Percentiles rank a stretch among this genome's conserved stretches.
These are phyloP conservation scores for Atta cephalotes DNA, from an alignment of 1,140 invertebrate genomes.

Conservation along the genomic window DNA sequence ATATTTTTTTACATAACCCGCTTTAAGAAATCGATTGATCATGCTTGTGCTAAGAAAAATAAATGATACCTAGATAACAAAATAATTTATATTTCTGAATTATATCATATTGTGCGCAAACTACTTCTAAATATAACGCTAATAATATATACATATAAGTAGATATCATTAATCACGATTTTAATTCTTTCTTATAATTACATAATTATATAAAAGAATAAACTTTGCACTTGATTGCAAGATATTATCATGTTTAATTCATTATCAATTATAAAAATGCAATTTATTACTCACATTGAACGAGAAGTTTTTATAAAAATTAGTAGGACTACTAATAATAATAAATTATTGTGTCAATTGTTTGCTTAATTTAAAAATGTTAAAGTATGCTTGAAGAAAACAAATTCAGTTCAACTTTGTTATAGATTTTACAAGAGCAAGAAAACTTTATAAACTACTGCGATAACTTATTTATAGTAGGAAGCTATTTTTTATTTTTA, in stretches of 20 bases:
- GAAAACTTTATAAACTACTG: not conserved
- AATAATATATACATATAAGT: not conserved
- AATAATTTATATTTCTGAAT: not conserved
- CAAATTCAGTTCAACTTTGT: not conserved
- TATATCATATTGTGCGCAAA: too few relatives aligned
- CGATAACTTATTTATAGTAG: not conserved
- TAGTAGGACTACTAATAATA: not conserved
- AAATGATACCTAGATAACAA: slow-evolving; percentile 61
- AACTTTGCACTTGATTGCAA: not conserved
- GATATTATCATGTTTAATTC: not conserved
- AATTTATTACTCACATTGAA: not conserved
- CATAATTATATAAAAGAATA: not conserved
- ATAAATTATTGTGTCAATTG: not conserved
- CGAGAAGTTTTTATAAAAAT: not conserved
- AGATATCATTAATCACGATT: not conserved
- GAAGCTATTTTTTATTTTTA: too few relatives aligned
- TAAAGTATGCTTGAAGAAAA: not conserved
- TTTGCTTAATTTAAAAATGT: not conserved
- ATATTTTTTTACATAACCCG: slow-evolving; percentile 27
- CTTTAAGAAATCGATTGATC: slow-evolving; percentile 69
- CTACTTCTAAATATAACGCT: too few relatives aligned
- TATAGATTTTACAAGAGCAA: not conserved
- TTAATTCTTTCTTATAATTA: not conserved
- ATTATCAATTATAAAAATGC: not conserved
- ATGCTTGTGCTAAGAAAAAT: slow-evolving; percentile 69